phyloP scores from a whole-genome alignment of 2,888 invertebrate species.

The Eupsilia transversa region DNA sequence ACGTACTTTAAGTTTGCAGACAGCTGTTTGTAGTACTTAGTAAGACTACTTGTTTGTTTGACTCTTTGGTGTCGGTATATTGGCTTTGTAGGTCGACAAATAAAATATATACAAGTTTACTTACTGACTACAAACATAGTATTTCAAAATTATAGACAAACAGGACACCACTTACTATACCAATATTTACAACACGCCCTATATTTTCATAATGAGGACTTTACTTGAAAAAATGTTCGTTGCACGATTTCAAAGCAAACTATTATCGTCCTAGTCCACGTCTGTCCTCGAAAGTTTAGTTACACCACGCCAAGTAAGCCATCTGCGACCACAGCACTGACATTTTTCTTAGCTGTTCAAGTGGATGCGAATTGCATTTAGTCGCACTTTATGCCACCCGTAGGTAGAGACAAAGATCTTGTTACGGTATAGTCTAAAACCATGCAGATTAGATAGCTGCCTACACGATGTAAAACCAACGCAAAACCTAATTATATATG shows the following conservation, averaged over 20 bases:
- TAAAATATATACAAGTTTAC: conserved; percentile 15
- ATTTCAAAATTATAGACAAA: not conserved
- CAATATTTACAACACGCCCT: not conserved
- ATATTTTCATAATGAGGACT: not conserved
- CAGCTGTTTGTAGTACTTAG: conserved; percentile 43
- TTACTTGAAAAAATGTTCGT: not conserved
- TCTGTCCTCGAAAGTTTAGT: not conserved
- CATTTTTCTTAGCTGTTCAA: not conserved
- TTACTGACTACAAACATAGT: not conserved
- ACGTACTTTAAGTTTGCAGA: conserved; percentile 40
- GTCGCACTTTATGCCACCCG: not conserved
- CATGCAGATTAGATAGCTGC: not conserved
- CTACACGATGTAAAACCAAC: not conserved
- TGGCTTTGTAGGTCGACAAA: conserved; percentile 27
- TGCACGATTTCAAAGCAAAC: not conserved
- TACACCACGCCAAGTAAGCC: not conserved
- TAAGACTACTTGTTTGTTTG: conserved; percentile 34
- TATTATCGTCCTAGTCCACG: not conserved
- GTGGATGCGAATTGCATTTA: not conserved
- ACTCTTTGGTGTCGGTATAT: conserved; percentile 10
- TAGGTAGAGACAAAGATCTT: no score
- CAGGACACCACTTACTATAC: not conserved
- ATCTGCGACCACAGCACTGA: not conserved
- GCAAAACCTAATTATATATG: not conserved
- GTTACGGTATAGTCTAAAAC: not conserved